Evolutionary conservation across 1,140 invertebrate genomes (phyloP), one percentile per base, ranked within the genome.

Genomic region (Neelides sp.): DNA sequence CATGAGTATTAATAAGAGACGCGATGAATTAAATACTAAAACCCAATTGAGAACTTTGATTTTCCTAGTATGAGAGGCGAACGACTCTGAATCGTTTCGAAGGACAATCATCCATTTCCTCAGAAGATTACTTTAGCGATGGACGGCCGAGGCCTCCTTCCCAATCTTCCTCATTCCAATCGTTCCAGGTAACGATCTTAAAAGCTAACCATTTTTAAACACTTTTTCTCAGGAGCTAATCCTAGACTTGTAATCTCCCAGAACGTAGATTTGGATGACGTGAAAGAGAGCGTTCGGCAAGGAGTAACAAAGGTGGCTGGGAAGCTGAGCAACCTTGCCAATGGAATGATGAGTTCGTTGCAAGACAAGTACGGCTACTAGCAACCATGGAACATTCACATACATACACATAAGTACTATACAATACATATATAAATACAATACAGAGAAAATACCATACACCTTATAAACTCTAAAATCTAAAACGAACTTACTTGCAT

Each of bases 261-360:
- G 66, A 72, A 80, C 10, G 83, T 85, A 2, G 84, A 91, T 67
- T 75, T 98, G 40, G 86, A 94, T 56, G 93, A 97, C 64, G 89
- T 98, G 0, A 88, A 86, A 66, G 94, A 98, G 70, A 91, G 89
- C 61, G 90, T 98, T 5, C 79, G 82, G 59, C 85, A 93, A 69
- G 93, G 94, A 47, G 92, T 98, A 27, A 90, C 85, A 48, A 95
- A 93, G 73, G 92, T 98, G 50, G 93, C 94, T 26, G 92, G 88
- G 4, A 83, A 84, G 64, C 69, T 98, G 12, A 95, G 92, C 60
- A 89, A 80, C 51, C 70, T 98, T 50, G 91, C 93, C 46, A 95
- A 85, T 72, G 90, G 89, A 58, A 82, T 97, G 2, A 91, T 96
- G 75, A 82, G 80, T 49, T 89, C 86, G 55, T 73, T 95, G 64